Conservation (phyloP, 2,113 vertebrate genomes). For the Chionomys nivalis region DNA sequence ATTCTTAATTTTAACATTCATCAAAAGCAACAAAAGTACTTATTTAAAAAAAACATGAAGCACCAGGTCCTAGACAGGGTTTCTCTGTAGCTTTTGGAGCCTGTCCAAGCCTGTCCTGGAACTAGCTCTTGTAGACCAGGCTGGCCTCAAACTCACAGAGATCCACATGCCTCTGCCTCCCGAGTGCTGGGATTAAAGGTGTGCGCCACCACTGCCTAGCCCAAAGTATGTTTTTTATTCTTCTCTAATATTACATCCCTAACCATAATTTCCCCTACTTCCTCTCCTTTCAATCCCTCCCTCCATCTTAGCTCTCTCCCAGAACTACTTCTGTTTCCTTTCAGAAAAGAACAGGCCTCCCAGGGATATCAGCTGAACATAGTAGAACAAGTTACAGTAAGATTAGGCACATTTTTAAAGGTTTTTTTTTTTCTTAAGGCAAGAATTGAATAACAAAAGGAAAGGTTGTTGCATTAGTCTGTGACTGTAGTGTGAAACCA, state of each 20-base stretch:
- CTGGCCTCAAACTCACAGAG: too few species aligned
- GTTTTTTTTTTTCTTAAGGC: background rate
- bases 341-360: background rate
- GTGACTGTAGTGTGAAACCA: background rate
- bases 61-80: too few species aligned
- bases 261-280: background rate
- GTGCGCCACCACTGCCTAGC: too few species aligned
- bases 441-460: background rate
- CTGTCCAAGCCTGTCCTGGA: too few species aligned
- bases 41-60: background rate
- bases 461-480: constrained; percentile 38
- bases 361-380: background rate
- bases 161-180: too few species aligned
- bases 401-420: background rate
- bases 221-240: background rate
- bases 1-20: background rate
- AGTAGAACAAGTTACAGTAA: background rate
- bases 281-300: background rate
- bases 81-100: too few species aligned
- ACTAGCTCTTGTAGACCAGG: too few species aligned
- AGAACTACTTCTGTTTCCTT: background rate
- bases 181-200: too few species aligned
- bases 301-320: background rate
- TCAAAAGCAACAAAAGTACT: background rate
- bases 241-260: background rate